A percentile compares a stretch with the other conserved stretches of the same genome.
These are phyloP conservation scores for Eueides isabella DNA, from an alignment of 1,140 invertebrate genomes.

Conservation along the genomic window DNA sequence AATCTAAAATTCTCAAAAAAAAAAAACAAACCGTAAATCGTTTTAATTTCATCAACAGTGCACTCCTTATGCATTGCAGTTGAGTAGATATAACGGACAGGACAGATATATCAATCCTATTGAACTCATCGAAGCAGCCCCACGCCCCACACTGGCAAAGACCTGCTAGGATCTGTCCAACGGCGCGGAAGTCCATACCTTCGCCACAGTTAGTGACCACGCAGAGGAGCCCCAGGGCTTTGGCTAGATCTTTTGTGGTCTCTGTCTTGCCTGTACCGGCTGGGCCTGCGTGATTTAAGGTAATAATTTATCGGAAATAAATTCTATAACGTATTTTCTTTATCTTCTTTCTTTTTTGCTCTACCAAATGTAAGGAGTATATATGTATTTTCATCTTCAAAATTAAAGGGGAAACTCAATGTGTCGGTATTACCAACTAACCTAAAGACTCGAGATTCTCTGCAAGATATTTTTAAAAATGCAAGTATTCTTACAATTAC, in stretches of 20 bases:
- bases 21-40: slow-evolving; percentile 85
- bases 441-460: no score
- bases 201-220: slow-evolving; percentile 96
- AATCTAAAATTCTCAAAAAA: background rate
- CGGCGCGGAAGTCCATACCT: slow-evolving; percentile 94
- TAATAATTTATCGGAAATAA: background rate
- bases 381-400: no score
- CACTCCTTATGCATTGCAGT: slow-evolving; percentile 93
- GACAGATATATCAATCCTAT: slow-evolving; percentile 94
- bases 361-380: no score
- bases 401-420: no score
- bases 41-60: slow-evolving; percentile 88
- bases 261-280: slow-evolving; percentile 95
- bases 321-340: no score
- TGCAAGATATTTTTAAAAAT: no score
- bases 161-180: slow-evolving; percentile 93
- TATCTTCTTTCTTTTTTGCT: no score
- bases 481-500: no score
- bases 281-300: slow-evolving; percentile 81
- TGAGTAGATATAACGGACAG: slow-evolving; percentile 96
- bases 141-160: slow-evolving; percentile 92
- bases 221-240: slow-evolving; percentile 92
- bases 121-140: slow-evolving; percentile 97
- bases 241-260: slow-evolving; percentile 94
- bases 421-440: no score